Evolutionary conservation across 2,797 vertebrate genomes (phyloP).

Genomic region (Columba guinea): DNA sequence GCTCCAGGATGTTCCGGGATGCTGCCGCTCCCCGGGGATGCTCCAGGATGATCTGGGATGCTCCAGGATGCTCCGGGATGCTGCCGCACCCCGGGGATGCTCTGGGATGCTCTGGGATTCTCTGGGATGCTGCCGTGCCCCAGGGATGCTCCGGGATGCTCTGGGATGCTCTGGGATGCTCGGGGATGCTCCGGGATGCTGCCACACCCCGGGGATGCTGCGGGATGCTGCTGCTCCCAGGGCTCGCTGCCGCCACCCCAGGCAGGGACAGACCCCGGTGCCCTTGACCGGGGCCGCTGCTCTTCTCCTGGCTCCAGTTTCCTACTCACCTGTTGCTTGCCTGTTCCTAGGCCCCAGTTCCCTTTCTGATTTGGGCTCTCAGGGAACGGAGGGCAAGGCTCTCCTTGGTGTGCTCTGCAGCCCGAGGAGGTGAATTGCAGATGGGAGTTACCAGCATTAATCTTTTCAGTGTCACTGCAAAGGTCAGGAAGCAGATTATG

Average conservation of each 20-base stretch:
- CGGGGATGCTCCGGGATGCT: neutral
- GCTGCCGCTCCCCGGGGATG: neutral
- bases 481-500: neutral
- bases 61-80: neutral
- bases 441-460: neutral
- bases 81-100: neutral
- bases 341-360: neutral
- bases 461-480: neutral
- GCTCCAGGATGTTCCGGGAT: neutral
- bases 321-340: neutral
- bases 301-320: neutral
- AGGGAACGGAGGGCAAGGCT: neutral
- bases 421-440: neutral
- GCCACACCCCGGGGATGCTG: neutral
- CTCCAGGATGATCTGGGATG: neutral
- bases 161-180: too few relatives aligned
- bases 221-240: fast-evolving
- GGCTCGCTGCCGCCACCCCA: fast-evolving
- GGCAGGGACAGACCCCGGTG: neutral
- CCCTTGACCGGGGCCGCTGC: fast-evolving
- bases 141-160: neutral
- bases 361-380: neutral
- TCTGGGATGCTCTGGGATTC: neutral
- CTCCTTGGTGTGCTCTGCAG: neutral
- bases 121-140: fast-evolving